Conservation (phyloP, 2,113 vertebrate species). For the Pelecanoides urinatrix region DNA sequence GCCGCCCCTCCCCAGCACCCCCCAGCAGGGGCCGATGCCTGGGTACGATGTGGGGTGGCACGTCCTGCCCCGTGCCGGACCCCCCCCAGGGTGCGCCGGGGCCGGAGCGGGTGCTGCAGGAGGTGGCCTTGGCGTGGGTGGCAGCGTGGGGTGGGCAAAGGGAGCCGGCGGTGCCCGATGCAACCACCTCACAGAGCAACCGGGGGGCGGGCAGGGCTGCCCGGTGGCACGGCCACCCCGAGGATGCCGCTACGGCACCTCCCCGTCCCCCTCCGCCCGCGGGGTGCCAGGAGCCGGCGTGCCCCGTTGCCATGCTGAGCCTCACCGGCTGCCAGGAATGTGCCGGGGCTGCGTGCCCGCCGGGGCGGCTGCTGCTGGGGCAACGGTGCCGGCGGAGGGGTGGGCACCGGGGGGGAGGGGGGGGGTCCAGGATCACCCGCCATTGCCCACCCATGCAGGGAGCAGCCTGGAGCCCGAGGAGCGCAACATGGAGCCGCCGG, state of each 20-base stretch:
- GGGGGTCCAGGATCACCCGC: not conserved
- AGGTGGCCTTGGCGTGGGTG: not conserved
- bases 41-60: not conserved
- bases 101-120: not conserved
- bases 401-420: not conserved
- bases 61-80: fast-evolving
- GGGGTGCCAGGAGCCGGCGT: not conserved
- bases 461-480: slow-evolving; percentile 8
- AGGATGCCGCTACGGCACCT: not conserved
- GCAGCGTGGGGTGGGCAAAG: not conserved
- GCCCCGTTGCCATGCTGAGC: not conserved
- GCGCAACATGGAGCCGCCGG: slow-evolving; percentile 42
- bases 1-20: not conserved
- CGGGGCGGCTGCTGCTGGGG: not conserved
- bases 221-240: not conserved
- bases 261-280: fast-evolving
- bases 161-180: fast-evolving
- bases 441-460: not conserved
- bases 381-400: not conserved
- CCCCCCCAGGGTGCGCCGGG: fast-evolving
- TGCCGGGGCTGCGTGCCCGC: not conserved
- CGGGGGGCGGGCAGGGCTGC: not conserved
- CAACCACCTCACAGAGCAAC: not conserved
- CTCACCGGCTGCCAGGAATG: not conserved
- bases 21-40: fast-evolving